Evolutionary conservation across 2,113 vertebrate genomes (phyloP).

Genomic region (Dascyllus trimaculatus): DNA sequence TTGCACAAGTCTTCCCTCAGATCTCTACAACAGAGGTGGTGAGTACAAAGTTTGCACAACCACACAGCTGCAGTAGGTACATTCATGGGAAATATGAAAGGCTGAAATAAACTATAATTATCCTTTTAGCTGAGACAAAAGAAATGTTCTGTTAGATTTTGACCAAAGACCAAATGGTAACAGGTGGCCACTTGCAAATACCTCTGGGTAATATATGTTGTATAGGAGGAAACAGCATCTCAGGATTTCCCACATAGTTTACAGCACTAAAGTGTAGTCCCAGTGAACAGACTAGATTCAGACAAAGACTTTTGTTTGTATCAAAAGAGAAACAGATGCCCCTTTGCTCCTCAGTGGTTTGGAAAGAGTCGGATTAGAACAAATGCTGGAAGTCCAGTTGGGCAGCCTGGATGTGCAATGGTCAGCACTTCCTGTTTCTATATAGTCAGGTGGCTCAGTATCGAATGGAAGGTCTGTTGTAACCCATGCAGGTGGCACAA

Average conservation of each 20-base stretch:
- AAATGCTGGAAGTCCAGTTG: constrained; percentile 53
- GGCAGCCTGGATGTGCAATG: constrained; percentile 20
- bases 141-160: neutral
- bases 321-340: neutral
- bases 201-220: constrained; percentile 3
- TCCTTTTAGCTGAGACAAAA: neutral
- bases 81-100: neutral
- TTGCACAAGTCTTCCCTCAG: too few species aligned
- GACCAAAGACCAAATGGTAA: neutral
- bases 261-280: neutral
- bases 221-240: constrained; percentile 20
- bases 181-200: constrained; percentile 20
- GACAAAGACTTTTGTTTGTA: neutral
- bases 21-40: too few species aligned
- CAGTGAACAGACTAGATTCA: neutral
- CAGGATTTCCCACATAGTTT: constrained; percentile 18
- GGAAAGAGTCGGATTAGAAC: constrained; percentile 23
- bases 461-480: neutral
- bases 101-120: neutral
- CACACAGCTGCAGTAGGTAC: neutral
- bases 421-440: constrained; percentile 49
- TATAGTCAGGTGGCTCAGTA: constrained; percentile 23
- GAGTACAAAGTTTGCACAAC: too few species aligned
- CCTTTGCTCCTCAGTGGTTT: neutral
- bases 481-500: neutral